Evolutionary conservation across 2,888 invertebrate genomes (phyloP), one percentile per base, ranked within the genome.

Genomic region (Rhogogaster chlorosoma): DNA sequence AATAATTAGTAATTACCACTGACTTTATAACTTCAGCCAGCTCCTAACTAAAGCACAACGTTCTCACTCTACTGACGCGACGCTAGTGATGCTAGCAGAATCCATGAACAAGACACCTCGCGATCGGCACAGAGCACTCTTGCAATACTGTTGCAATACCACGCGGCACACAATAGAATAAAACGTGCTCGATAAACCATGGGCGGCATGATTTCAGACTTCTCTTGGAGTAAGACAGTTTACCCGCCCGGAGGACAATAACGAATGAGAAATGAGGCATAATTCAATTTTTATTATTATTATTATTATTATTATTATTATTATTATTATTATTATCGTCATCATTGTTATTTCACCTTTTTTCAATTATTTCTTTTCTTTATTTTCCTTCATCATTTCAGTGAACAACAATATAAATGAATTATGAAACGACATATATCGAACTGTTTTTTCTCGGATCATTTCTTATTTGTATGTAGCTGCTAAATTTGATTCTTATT

Each of bases 281-380:
- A 29, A 64, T 67, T 67, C 12, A 26, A 67, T 42, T 42, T n/a
- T 73, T 0, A 73, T n/a, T 42, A n/a, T 73, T 73, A 10, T 2
- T 73, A n/a, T 73, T 73, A 22, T 42, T 73, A n/a, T 73, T 42
- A 6, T 73, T 73, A 2, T 73, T 73, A n/a, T 38, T n/a, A 42
- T 73, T 18, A 73, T 42, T n/a, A 73, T 73, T 73, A 73, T 32
- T n/a, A n/a, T 22, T n/a, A 42, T 73, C 0, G 15, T 73, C 6
- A 38, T 73, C n/a, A 73, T 73, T 22, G n/a, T 73, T 2, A 73
- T 73, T 42, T n/a, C 38, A 32, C 42, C n/a, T 42, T 73, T n/a
- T 73, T 73, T 73, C 4, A 73, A 73, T 73, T 2, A 73, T 73
- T 73, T 73, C 22, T 73, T 73, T 73, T n/a, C 18, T 67, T 9